Evolutionary conservation across 2,113 vertebrate species (phyloP).

Genomic region (Pycnonotus jocosus): DNA sequence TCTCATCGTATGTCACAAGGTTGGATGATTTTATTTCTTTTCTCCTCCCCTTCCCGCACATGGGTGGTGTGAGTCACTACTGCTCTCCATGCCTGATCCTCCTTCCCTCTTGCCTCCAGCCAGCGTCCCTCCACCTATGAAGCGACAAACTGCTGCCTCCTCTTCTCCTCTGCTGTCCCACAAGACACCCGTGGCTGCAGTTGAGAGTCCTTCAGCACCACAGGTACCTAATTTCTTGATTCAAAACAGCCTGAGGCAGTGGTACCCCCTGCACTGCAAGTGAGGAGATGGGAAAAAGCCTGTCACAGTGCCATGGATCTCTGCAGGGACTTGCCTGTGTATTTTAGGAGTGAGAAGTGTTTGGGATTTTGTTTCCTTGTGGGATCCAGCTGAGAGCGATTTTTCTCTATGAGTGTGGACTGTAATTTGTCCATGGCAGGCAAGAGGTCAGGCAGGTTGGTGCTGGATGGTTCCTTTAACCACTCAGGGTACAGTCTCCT

Average conservation of each 20-base stretch:
- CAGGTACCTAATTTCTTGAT: conserved; percentile 34
- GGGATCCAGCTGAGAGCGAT: background rate
- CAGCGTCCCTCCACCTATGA: conserved; percentile 77
- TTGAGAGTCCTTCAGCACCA: background rate
- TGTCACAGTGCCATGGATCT: background rate
- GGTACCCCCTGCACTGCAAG: accelerated
- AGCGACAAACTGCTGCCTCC: conserved; percentile 65
- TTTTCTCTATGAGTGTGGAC: background rate
- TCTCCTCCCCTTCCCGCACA: background rate
- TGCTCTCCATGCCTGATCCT: background rate
- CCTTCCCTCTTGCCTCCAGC: conserved; percentile 48
- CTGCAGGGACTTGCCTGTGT: background rate
- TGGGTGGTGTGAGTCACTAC: background rate
- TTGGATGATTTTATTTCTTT: background rate
- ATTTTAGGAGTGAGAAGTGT: background rate
- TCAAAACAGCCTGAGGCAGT: background rate
- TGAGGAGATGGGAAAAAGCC: background rate
- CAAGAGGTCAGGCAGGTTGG: background rate
- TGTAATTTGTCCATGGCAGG: background rate
- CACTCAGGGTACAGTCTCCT: background rate
- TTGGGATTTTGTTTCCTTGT: background rate
- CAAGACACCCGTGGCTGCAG: conserved; percentile 41
- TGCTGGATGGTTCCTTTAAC: background rate
- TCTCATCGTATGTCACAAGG: conserved; percentile 7
- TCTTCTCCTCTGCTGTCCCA: conserved; percentile 62